A percentile compares a stretch with the other conserved stretches of the same genome.
Evolutionary conservation across 92 coral and sea anemone species (phyloP).

Genomic region (Phenganax subtilis): DNA sequence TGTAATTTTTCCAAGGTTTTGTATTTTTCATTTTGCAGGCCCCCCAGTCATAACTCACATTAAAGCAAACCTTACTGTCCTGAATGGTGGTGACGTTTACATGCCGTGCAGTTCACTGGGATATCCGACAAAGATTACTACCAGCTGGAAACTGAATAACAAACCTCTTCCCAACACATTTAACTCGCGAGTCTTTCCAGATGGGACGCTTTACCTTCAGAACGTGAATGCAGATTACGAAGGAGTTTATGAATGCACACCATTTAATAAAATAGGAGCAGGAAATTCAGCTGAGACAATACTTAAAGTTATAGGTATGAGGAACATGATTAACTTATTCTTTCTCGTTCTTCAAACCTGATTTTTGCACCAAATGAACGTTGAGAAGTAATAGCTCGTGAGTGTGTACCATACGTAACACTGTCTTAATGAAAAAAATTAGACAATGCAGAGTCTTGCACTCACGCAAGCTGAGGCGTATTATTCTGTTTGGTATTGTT

Average conservation of each 20-base stretch:
- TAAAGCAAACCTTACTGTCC: slow-evolving; percentile 51
- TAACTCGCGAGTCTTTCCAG: slow-evolving; percentile 57
- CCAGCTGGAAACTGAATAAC: slow-evolving; percentile 70
- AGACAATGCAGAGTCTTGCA: neutral
- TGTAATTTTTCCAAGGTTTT: neutral
- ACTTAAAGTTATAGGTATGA: slow-evolving; percentile 69
- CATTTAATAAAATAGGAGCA: slow-evolving; percentile 68
- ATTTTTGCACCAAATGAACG: neutral
- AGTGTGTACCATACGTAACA: neutral
- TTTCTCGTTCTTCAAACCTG: neutral
- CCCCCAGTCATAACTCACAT: slow-evolving; percentile 59
- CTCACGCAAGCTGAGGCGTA: neutral
- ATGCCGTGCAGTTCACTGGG: slow-evolving; percentile 77
- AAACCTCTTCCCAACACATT: slow-evolving; percentile 42
- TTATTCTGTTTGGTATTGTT: too few species aligned
- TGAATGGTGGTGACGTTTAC: slow-evolving; percentile 72
- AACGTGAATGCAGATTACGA: slow-evolving; percentile 68
- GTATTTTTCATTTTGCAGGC: slow-evolving; percentile 36
- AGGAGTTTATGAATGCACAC: slow-evolving; percentile 78
- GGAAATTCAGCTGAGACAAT: slow-evolving; percentile 60
- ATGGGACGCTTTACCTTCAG: slow-evolving; percentile 73
- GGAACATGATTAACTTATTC: neutral
- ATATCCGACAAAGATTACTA: slow-evolving; percentile 70
- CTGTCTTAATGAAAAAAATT: neutral
- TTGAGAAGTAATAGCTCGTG: neutral